These are phyloP conservation scores for Dryobota labecula DNA, from an alignment of 2,888 invertebrate genomes.

Conservation along the genomic window DNA sequence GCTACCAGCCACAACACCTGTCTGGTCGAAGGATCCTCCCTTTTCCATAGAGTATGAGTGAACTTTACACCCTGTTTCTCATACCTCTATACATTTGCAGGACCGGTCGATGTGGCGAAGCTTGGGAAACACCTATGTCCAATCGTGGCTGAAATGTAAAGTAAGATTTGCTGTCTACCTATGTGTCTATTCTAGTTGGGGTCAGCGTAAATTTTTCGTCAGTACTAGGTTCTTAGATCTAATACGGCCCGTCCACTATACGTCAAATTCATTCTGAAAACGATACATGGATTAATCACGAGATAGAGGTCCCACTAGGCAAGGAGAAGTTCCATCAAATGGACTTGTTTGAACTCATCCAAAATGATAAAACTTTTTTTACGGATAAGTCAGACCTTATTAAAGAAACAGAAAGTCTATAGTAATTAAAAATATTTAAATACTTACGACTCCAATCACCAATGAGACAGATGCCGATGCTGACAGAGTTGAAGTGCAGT, in stretches of 20 bases:
- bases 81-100: no score
- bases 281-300: neutral
- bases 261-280: neutral
- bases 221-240: no score
- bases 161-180: no score
- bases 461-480: conserved; percentile 93
- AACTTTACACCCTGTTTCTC: no score
- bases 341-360: neutral
- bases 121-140: neutral
- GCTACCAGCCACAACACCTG: no score
- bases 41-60: no score
- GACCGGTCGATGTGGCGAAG: neutral
- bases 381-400: neutral
- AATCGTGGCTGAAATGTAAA: neutral
- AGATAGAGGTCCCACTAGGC: neutral
- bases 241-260: neutral
- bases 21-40: no score
- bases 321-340: neutral
- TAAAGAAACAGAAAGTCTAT: neutral
- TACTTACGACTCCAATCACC: conserved; percentile 92
- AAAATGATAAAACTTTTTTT: neutral
- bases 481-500: conserved; percentile 91
- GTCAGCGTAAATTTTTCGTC: neutral
- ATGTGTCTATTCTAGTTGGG: neutral
- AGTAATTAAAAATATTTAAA: neutral